Evolutionary conservation across 1,140 invertebrate species (phyloP).

Genomic region (Eupeodes corollae): DNA sequence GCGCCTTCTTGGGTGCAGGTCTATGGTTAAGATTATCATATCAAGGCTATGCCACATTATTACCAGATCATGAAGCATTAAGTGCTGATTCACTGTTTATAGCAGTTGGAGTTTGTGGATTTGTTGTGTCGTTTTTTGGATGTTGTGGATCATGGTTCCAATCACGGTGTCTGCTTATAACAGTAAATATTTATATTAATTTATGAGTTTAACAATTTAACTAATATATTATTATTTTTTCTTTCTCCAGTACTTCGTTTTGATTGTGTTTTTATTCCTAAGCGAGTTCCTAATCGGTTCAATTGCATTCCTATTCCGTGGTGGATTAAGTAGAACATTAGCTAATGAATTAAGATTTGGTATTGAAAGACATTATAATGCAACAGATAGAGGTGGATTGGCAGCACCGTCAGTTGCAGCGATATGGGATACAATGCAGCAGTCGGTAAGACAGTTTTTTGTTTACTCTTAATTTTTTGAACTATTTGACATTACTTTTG

Average conservation of each 20-base stretch:
- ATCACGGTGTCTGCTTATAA: slow-evolving; percentile 61
- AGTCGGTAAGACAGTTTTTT: slow-evolving; percentile 47
- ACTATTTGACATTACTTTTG: no score
- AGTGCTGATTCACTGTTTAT: slow-evolving; percentile 60
- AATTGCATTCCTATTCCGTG: slow-evolving; percentile 64
- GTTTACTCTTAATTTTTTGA: no score
- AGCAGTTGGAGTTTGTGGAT: slow-evolving; percentile 52
- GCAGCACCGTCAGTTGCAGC: slow-evolving; percentile 47
- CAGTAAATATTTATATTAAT: slow-evolving; percentile 44
- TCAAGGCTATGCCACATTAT: slow-evolving; percentile 55
- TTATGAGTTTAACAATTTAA: neutral
- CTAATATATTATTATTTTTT: neutral
- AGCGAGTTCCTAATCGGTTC: slow-evolving; percentile 66
- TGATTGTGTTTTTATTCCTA: slow-evolving; percentile 69
- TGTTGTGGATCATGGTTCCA: slow-evolving; percentile 75
- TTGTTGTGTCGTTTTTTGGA: slow-evolving; percentile 65
- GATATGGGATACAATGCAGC: slow-evolving; percentile 65
- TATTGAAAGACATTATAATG: slow-evolving; percentile 57
- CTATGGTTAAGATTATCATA: slow-evolving; percentile 61
- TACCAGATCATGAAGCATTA: slow-evolving; percentile 57
- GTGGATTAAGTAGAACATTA: slow-evolving; percentile 51
- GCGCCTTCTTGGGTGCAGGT: slow-evolving; percentile 60
- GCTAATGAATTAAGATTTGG: slow-evolving; percentile 56
- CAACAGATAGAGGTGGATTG: slow-evolving; percentile 42
- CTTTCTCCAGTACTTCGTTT: slow-evolving; percentile 62